Evolutionary conservation across 2,888 invertebrate species (phyloP).

Genomic region (Branchipolynoe longqiensis): DNA sequence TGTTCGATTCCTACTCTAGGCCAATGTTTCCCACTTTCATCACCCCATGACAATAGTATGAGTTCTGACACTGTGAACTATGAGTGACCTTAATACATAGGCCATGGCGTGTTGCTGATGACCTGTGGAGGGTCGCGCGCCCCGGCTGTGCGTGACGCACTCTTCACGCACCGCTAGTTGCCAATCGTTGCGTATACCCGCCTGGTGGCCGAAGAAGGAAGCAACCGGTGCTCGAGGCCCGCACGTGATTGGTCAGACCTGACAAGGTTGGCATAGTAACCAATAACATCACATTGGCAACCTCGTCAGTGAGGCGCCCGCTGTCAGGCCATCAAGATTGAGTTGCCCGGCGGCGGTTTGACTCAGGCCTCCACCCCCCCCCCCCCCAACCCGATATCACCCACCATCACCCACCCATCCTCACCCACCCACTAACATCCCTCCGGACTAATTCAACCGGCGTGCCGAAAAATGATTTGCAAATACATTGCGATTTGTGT

Average conservation of each 20-base stretch:
- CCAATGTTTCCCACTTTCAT: too few relatives aligned
- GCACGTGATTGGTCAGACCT: conserved; percentile 4
- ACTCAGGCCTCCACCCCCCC: too few relatives aligned
- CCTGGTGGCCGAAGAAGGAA: neutral
- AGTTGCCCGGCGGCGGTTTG: neutral
- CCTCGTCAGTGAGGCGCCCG: neutral
- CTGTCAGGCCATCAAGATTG: conserved; percentile 2
- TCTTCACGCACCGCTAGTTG: neutral
- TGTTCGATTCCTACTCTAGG: too few relatives aligned
- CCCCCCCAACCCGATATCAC: too few relatives aligned
- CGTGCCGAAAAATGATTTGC: too few relatives aligned
- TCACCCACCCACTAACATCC: too few relatives aligned
- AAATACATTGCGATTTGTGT: too few relatives aligned
- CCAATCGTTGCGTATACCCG: conserved; percentile 7
- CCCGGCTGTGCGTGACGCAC: neutral
- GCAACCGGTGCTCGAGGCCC: conserved; percentile 21
- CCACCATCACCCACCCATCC: too few relatives aligned
- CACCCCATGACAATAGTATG: too few relatives aligned
- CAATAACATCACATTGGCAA: conserved; percentile 6
- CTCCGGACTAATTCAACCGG: too few relatives aligned
- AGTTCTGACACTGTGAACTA: neutral
- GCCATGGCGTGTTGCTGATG: neutral
- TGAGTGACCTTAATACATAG: neutral
- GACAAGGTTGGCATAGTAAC: conserved; percentile 49
- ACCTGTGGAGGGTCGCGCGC: neutral